Evolutionary conservation across 2,113 vertebrate species (phyloP), one percentile per base, ranked within the genome.

Genomic region (Percina caprodes): DNA sequence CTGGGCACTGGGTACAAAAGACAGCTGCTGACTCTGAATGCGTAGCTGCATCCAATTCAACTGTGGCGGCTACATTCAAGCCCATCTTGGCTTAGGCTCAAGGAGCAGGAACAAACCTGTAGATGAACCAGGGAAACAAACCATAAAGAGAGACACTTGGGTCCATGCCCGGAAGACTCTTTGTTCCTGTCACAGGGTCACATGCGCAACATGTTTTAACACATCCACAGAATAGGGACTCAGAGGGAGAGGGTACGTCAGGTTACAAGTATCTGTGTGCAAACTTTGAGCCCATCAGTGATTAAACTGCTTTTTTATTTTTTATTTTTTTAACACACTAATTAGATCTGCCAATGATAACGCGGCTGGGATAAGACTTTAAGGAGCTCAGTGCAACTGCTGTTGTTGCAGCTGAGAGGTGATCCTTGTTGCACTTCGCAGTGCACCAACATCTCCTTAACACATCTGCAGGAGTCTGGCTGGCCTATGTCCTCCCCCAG

Each of bases 131-230:
- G 33, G 49, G 61, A 76, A 67, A 16, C 39, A 46, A 21, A 39
- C 15, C 51, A 46, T 39, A 49, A 62, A 56, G 65, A 49, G 6
- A 48, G 54, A 71, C n/a, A n/a, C 26, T 84, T 91, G 90, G 89
- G 78, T 79, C 49, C 19, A 2, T 74, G 88, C 89, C 86, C 85
- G 46, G 81, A 76, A 83, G 73, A 69, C 54, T 59, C 68, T 82
- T 71, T 87, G 77, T 85, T 83, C 14, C 56, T 69, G 83, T 66
- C 86, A 78, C 59, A 65, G 77, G 83, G 87, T 89, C 82, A 87
- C 46, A 80, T 75, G 74, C 3, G 35, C 71, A 74, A 72, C 83
- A 59, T 9, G 46, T 61, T 79, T 19, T 63, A 69, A 56, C 5
- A 74, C 45, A 49, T 69, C 49, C 49, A 19, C 49, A 45, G 55